Evolutionary conservation across 2,888 invertebrate species (phyloP).

Genomic region (Philopedon plagiatum): DNA sequence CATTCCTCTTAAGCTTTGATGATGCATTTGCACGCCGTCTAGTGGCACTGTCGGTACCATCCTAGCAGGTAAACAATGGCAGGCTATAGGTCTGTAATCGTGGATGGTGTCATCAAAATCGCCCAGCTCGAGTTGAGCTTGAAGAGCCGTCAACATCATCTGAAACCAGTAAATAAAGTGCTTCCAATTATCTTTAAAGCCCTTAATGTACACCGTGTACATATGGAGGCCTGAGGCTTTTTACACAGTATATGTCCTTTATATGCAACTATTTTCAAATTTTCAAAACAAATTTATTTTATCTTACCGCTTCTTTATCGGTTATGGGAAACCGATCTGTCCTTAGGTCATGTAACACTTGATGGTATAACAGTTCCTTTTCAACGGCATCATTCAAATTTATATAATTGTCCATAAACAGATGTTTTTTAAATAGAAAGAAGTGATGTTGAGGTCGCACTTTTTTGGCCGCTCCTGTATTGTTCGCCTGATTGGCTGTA

Average conservation of each 20-base stretch:
- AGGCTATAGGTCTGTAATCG: conserved; percentile 79
- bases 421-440: conserved; percentile 86
- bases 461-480: conserved; percentile 64
- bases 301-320: conserved; percentile 91
- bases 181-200: no score
- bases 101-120: conserved; percentile 81
- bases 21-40: conserved; percentile 91
- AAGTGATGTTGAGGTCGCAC: conserved; percentile 74
- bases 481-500: conserved; percentile 69
- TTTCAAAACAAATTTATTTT: no score
- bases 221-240: no score
- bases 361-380: conserved; percentile 94
- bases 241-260: no score
- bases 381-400: conserved; percentile 89
- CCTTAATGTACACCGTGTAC: no score
- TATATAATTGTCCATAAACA: conserved; percentile 85
- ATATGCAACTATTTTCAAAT: no score
- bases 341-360: conserved; percentile 90
- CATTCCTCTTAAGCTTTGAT: conserved; percentile 91
- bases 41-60: conserved; percentile 84
- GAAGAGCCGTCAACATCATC: conserved; percentile 95
- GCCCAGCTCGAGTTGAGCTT: conserved; percentile 92
- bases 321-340: conserved; percentile 94
- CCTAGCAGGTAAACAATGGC: conserved; percentile 87
- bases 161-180: conserved; percentile 69